phyloP scores from a whole-genome alignment of 2,797 vertebrate genomes.

The Fistularia commersonii region DNA sequence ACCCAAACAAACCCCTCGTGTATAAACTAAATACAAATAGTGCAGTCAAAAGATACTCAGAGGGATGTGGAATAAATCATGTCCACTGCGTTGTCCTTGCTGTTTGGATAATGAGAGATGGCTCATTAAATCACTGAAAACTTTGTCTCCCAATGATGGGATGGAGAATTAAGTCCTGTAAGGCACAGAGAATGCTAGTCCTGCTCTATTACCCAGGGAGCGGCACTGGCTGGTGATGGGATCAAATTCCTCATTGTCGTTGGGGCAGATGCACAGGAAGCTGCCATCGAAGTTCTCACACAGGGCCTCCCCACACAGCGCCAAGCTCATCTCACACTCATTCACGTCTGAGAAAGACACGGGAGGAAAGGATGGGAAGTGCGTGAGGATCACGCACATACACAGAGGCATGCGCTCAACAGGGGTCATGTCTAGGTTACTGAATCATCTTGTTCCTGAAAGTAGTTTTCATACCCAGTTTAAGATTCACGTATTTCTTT shows the following conservation, averaged over 20 bases:
- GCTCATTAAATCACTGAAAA: constrained; percentile 72
- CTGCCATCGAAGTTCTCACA: constrained; percentile 80
- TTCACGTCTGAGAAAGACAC: constrained; percentile 69
- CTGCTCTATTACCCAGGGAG: constrained; percentile 69
- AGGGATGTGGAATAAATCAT: constrained; percentile 43
- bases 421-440: constrained; percentile 15
- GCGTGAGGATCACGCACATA: constrained; percentile 27
- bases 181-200: constrained; percentile 52
- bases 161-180: constrained; percentile 57
- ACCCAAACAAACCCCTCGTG: constrained; percentile 35
- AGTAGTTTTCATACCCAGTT: neutral
- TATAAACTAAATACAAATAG: constrained; percentile 52
- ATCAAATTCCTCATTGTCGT: constrained; percentile 80
- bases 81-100: constrained; percentile 55
- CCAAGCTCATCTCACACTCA: constrained; percentile 76
- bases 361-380: constrained; percentile 18
- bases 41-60: constrained; percentile 46
- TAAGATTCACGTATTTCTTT: too few species aligned
- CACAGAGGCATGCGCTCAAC: constrained; percentile 12
- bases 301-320: constrained; percentile 72
- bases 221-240: constrained; percentile 72
- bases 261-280: constrained; percentile 82
- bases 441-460: neutral
- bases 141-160: constrained; percentile 56
- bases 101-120: constrained; percentile 70